Conservation (phyloP, 2,888 invertebrate genomes). For the Euspilapteryx auroguttella region DNA sequence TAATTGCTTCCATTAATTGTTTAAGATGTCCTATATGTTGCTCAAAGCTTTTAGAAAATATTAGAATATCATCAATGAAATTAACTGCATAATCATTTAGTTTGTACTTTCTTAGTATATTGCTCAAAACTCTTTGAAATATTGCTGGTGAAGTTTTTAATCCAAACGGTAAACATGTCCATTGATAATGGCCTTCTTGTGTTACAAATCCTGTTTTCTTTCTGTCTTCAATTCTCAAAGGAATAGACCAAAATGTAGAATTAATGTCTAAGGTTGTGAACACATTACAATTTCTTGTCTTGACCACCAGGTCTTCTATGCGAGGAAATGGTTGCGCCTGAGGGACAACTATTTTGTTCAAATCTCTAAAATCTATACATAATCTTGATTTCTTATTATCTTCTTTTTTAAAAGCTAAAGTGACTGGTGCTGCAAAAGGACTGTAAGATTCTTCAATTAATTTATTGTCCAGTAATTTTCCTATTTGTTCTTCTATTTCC, state of each 20-base stretch:
- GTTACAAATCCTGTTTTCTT: conserved; percentile 13
- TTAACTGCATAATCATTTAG: conserved; percentile 2
- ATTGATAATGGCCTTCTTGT: conserved; percentile 14
- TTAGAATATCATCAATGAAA: conserved; percentile 7
- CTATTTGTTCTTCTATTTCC: not conserved
- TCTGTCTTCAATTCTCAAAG: conserved; percentile 13
- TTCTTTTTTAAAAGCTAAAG: conserved; percentile 1
- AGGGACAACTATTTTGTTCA: conserved; percentile 13
- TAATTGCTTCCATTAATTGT: conserved; percentile 9
- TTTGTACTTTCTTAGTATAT: conserved; percentile 11
- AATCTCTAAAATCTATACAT: conserved; percentile 1
- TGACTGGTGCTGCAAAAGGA: not conserved
- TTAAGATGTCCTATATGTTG: conserved; percentile 11
- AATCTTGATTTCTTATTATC: not conserved
- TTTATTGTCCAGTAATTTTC: not conserved
- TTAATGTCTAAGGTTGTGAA: conserved; percentile 16
- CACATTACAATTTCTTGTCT: conserved; percentile 13
- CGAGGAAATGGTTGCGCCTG: conserved; percentile 14
- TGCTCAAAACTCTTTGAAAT: conserved; percentile 19
- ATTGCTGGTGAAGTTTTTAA: conserved; percentile 21
- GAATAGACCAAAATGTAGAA: conserved; percentile 19
- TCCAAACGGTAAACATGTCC: conserved; percentile 21
- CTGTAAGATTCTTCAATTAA: not conserved
- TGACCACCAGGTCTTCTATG: conserved; percentile 13
- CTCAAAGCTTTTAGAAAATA: conserved; percentile 11